Base-by-base conservation (phyloP, 2,888 invertebrate species). In the Drosophila pseudotakahashii region DNA sequence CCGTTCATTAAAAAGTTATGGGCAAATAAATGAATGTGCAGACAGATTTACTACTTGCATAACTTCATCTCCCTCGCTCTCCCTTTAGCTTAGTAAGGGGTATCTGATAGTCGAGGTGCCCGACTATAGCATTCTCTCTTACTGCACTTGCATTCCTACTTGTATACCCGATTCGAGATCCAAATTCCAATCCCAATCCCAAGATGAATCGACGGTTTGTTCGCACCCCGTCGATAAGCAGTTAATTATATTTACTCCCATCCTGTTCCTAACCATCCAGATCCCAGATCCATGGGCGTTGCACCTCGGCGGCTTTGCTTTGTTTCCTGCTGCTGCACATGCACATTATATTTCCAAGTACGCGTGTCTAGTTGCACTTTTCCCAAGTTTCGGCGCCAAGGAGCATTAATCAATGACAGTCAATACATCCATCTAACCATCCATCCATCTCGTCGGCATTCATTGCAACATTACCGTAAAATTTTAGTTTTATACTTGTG, bases 211-310 rank as follows among this genome's bases (percentile, higher is more conserved):
- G 86, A 60, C 70, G 67, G 74, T 64, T 81, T 86, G 81, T 86
- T 86, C 81, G 82, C 83, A 86, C 86, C 82, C 82, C 82, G 82
- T 83, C 82, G 82, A 85, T 82, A 82, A 80, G 81, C 81, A 82
- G 81, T 82, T 82, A 85, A 82, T 82, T 82, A 82, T 85, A 82
- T 81, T 81, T 81, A 79, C 81, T 83, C 79, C 79, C 83, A 86
- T 86, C 77, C 77, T 79, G 71, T 70, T 45, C 37, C 30, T 19
- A 13, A 5, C 44, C 42, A 42, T 67, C 37, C 37, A 34, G 34
- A 34, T 34, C 34, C 37, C 37, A 34, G 34, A 13, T 34, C 34
- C 69, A 66, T 75, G 72, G 81, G 79, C 76, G 79, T 73, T 75
- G 53, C 69, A 64, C 14, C 26, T 50, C 64, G 73, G 73, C 82